These are phyloP conservation scores for Prunella himalayana DNA, from an alignment of 2,113 vertebrate genomes.

Conservation along the genomic window DNA sequence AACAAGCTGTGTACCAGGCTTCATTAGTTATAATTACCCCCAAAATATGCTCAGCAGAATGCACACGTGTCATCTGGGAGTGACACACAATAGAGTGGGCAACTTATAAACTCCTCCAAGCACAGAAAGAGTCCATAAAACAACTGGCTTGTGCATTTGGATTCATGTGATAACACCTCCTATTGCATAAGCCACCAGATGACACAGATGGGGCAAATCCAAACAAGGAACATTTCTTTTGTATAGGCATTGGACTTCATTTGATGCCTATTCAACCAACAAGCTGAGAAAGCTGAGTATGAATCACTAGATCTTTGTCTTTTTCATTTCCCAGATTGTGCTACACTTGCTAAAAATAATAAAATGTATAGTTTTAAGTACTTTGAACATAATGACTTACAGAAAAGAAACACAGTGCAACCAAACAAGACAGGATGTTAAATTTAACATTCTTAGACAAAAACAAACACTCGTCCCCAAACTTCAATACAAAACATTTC, in stretches of 20 bases:
- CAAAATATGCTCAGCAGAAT: slow-evolving; percentile 91
- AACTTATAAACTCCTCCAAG: slow-evolving; percentile 95
- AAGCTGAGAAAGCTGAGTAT: slow-evolving; percentile 83
- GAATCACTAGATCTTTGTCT: slow-evolving; percentile 76
- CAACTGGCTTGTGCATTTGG: slow-evolving; percentile 86
- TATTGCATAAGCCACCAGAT: slow-evolving; percentile 92
- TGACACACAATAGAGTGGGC: slow-evolving; percentile 84
- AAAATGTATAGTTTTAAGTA: slow-evolving; percentile 17
- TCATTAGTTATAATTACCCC: slow-evolving; percentile 97
- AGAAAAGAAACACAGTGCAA: background rate
- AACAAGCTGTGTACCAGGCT: slow-evolving; percentile 84
- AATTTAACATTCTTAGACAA: background rate
- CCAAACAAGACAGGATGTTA: background rate
- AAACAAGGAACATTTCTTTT: slow-evolving; percentile 88
- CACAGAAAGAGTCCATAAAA: slow-evolving; percentile 95
- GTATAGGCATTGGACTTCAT: slow-evolving; percentile 83
- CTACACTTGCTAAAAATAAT: slow-evolving; percentile 68
- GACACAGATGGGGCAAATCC: slow-evolving; percentile 94
- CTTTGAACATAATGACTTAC: background rate
- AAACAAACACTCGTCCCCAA: background rate
- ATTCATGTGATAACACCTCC: slow-evolving; percentile 86
- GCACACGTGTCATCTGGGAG: slow-evolving; percentile 92
- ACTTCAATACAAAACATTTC: background rate
- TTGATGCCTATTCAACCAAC: slow-evolving; percentile 88
- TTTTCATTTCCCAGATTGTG: slow-evolving; percentile 71